A percentile compares a stretch with the other conserved stretches of the same genome.
These are phyloP conservation scores for Sinocyclocheilus rhinocerous DNA, from an alignment of 2,113 vertebrate species.

Conservation along the genomic window DNA sequence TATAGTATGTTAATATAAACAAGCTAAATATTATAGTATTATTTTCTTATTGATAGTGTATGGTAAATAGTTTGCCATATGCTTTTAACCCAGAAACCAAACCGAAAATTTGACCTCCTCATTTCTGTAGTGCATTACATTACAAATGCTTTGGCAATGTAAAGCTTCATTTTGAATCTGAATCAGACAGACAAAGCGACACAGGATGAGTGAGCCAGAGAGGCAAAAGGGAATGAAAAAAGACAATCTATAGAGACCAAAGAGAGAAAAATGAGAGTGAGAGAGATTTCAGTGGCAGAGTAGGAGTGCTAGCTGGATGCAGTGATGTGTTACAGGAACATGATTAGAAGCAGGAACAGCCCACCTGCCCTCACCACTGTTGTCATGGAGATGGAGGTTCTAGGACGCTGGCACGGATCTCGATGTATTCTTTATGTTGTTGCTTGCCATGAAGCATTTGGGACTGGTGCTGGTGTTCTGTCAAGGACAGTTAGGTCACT, in stretches of 20 bases:
- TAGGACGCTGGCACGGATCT: slow-evolving; percentile 29
- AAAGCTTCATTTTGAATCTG: background rate
- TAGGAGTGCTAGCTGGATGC: slow-evolving; percentile 32
- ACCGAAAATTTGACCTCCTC: background rate
- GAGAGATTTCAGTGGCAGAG: slow-evolving; percentile 22
- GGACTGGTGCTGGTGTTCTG: slow-evolving; percentile 32
- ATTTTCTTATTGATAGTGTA: background rate
- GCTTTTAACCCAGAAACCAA: background rate
- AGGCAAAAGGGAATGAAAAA: slow-evolving; percentile 26
- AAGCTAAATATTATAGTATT: background rate
- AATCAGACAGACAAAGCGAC: slow-evolving; percentile 21
- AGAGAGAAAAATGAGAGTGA: slow-evolving; percentile 12
- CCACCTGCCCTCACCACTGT: slow-evolving; percentile 49
- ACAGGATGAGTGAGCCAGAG: background rate
- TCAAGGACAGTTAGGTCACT: slow-evolving; percentile 40
- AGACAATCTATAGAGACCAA: background rate
- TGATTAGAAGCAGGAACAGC: slow-evolving; percentile 49
- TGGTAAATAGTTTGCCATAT: background rate
- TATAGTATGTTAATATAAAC: background rate
- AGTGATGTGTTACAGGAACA: slow-evolving; percentile 33
- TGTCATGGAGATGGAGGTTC: slow-evolving; percentile 49
- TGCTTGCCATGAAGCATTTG: slow-evolving; percentile 27
- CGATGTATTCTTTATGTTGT: slow-evolving; percentile 31
- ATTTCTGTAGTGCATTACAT: background rate
- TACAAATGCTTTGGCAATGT: slow-evolving; percentile 7